A percentile compares a stretch with the other conserved stretches of the same genome.
Conservation (phyloP, 2,797 vertebrate genomes). For the Lophius americanus region DNA sequence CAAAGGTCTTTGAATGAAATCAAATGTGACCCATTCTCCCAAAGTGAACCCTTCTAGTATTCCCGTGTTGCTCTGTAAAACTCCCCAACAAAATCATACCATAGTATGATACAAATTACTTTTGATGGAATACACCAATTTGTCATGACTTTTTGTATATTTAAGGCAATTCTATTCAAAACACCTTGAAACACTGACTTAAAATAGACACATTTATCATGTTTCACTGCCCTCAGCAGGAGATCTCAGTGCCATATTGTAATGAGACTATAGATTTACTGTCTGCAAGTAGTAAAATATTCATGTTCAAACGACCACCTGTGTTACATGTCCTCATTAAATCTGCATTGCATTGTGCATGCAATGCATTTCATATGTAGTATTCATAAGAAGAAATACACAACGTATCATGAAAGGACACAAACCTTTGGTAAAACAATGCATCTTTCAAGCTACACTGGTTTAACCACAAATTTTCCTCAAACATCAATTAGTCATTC, state of each 20-base stretch:
- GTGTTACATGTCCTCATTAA: background rate
- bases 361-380: background rate
- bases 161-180: no score
- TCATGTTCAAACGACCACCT: background rate
- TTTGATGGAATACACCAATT: conserved; percentile 13
- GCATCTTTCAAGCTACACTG: conserved; percentile 14
- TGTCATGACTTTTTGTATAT: conserved; percentile 12
- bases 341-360: background rate
- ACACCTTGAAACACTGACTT: background rate
- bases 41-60: background rate
- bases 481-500: conserved; percentile 39
- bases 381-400: conserved; percentile 12
- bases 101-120: background rate
- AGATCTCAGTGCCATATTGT: conserved; percentile 23
- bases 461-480: conserved; percentile 11
- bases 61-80: background rate
- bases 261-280: background rate
- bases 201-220: conserved; percentile 36
- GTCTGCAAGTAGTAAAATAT: conserved; percentile 1
- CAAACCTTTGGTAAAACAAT: background rate
- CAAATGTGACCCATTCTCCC: background rate
- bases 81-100: no score
- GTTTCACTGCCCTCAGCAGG: conserved; percentile 14
- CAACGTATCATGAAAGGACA: conserved; percentile 16
- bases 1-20: conserved; percentile 14